Evolutionary conservation across 2,888 invertebrate genomes (phyloP), one percentile per base, ranked within the genome.

Genomic region (Synanthedon tipuliformis): DNA sequence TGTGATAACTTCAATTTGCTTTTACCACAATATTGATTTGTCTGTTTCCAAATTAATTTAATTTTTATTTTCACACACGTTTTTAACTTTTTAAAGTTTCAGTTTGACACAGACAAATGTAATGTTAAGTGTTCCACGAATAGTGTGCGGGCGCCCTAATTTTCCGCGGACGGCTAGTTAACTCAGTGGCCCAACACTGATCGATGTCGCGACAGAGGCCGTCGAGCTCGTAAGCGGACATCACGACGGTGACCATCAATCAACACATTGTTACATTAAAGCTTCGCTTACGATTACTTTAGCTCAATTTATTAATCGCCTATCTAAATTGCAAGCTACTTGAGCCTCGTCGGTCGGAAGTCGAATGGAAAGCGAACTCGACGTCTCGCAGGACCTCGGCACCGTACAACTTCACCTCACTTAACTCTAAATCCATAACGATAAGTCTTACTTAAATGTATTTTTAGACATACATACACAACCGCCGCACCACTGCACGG

Each of bases 271-370:
- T 71, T 70, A 77, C 73, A 75, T 84, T 82, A 81, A 83, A 84
- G 85, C 85, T 80, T 81, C 73, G 76, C 79, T 79, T 78, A 79
- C 68, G 72, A 73, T 66, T 73, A 77, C 61, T 62, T 74, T 65
- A 74, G 79, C 78, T 78, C 78, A 86, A 86, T 86, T 86, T 83
- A 81, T 85, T 85, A 84, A 80, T 81, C 78, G 79, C 83, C 86
- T 86, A 86, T 86, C 86, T 86, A 86, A 82, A 69, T 73, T 71
- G 78, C 77, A 75, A 78, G 79, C 81, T 78, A 78, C 72, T 73
- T 71, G 79, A 78, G 78, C 76, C 66, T 65, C 68, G 66, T 63
- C 66, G 69, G 68, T 65, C 64, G 64, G 68, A 68, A 66, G 67
- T 68, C 65, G 65, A 66, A 66, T 68, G 68, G 5, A 67, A 66